Base-by-base conservation (phyloP, 2,797 vertebrate genomes). In the Alectoris magna region DNA sequence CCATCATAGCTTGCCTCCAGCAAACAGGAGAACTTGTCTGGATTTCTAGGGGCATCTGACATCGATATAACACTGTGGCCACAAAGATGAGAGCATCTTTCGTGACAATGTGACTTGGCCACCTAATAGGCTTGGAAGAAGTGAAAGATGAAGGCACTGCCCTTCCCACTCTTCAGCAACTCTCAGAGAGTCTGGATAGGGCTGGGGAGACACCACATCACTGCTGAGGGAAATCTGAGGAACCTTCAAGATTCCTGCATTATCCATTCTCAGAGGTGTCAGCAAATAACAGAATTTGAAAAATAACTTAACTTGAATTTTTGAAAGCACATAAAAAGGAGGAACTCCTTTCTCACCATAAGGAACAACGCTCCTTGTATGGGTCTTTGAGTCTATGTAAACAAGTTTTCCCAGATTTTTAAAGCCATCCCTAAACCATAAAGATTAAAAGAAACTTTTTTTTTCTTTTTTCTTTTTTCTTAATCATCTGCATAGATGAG, bases 21-120 rank as follows among this genome's bases (percentile, higher is more conserved):
- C 48, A 68, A 48, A 64, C 23, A 26, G 18, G 11, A 9, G 10
- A 76, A 14, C 29, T 88, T 38, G 23, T 26, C 48, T 53, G 49
- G 70, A 82, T 53, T 85, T 43, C 27, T 15, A 24, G 39, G 38
- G 1, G 4, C 14, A 51, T 0, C 38, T 55, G 64, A 36, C 1
- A 2, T 53, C 0, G 0, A 23, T 44, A 34, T 4, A 12, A 4
- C 24, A 31, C 3, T 14, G 26, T 10, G 49, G 27, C 59, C 66
- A 16, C 0, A 60, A 60, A 43, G 43, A 76, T 14, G 36, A 73
- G 21, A 67, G 4, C 11, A 17, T 6, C 26, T 13, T 3, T 75
- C 51, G 66, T 64, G 4, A 46, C 38, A 39, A 11, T 0, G 23
- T 49, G 59, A 63, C 27, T 56, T 31, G 31, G n/a, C 5, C 29